Percentiles rank a stretch among this genome's conserved stretches.
phyloP scores from a whole-genome alignment of 2,888 invertebrate genomes.

The Ferrisia virgata region DNA sequence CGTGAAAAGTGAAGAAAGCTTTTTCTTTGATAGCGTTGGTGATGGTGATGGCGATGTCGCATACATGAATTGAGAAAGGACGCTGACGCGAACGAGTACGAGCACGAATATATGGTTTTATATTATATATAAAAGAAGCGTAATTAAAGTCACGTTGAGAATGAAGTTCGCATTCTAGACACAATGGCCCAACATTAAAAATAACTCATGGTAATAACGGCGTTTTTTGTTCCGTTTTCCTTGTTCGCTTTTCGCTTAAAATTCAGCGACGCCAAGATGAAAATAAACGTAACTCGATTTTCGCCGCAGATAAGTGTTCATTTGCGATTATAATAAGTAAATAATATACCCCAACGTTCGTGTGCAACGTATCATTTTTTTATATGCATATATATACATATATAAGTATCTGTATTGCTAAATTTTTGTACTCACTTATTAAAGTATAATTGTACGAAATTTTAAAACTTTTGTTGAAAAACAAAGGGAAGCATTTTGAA shows the following conservation, averaged over 20 bases:
- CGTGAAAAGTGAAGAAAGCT: background rate
- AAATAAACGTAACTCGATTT: slow-evolving; percentile 5
- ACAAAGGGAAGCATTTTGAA: too few relatives aligned
- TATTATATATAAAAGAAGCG: slow-evolving; percentile 11
- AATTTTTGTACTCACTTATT: too few relatives aligned
- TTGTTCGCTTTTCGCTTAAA: slow-evolving; percentile 2
- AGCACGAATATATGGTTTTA: background rate
- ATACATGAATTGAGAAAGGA: too few relatives aligned
- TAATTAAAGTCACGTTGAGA: slow-evolving; percentile 30
- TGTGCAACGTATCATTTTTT: background rate
- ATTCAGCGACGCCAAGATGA: background rate
- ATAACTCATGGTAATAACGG: slow-evolving; percentile 14
- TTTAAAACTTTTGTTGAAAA: too few relatives aligned
- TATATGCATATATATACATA: background rate
- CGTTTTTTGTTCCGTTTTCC: slow-evolving; percentile 26
- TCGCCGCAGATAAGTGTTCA: background rate
- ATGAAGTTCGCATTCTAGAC: slow-evolving; percentile 13
- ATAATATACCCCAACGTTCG: background rate
- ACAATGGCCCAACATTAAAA: slow-evolving; percentile 19
- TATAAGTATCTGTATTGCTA: too few relatives aligned
- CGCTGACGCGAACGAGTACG: background rate
- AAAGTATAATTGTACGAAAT: too few relatives aligned
- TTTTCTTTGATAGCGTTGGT: background rate
- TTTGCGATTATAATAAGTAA: background rate
- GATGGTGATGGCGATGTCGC: background rate